These are phyloP conservation scores for Cheilinus undulatus DNA, from an alignment of 2,113 vertebrate genomes.

Conservation along the genomic window DNA sequence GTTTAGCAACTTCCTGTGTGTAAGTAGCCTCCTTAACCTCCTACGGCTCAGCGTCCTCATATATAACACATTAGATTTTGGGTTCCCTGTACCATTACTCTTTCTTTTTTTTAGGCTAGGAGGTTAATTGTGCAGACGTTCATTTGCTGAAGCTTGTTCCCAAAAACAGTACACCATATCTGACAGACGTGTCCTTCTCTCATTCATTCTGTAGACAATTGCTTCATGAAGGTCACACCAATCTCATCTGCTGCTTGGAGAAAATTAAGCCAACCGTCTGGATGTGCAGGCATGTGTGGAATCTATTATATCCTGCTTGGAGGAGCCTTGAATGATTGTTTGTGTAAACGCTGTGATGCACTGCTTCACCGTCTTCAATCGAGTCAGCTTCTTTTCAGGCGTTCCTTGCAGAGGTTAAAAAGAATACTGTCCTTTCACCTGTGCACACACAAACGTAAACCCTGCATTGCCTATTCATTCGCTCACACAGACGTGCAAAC, in stretches of 20 bases:
- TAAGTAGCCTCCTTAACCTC: no score
- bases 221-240: conserved; percentile 21
- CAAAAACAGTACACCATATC: background rate
- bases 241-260: background rate
- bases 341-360: conserved; percentile 14
- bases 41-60: no score
- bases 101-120: no score
- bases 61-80: no score
- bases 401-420: conserved; percentile 23
- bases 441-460: conserved; percentile 45
- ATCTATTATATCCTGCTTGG: conserved; percentile 43
- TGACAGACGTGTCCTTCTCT: background rate
- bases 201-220: conserved; percentile 12
- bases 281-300: conserved; percentile 54
- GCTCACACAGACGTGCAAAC: conserved; percentile 5
- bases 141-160: background rate
- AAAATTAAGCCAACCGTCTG: conserved; percentile 39
- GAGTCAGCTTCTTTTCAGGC: conserved; percentile 7
- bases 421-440: conserved; percentile 23
- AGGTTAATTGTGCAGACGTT: background rate
- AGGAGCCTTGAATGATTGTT: conserved; percentile 54
- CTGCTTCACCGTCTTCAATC: conserved; percentile 7
- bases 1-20: no score
- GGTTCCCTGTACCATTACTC: no score
- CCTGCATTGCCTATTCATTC: conserved; percentile 57